Base-by-base conservation (phyloP, 2,797 vertebrate species). In the Mormyrops attenuatus region DNA sequence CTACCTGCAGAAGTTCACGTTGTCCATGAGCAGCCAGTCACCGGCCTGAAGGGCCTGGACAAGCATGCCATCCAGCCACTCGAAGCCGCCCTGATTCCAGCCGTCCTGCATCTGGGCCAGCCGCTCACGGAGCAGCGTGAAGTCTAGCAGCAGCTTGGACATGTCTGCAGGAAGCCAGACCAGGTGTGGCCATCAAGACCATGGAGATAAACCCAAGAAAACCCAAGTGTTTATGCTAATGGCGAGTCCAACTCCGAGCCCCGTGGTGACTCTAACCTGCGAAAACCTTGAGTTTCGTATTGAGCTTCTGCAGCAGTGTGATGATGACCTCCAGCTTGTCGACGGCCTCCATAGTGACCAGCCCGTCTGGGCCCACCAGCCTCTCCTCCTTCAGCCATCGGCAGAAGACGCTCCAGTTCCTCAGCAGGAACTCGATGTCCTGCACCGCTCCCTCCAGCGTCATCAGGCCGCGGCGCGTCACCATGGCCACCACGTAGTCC, bases 1-100 rank as follows among this genome's bases (percentile, higher is more conserved):
- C 94, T 94, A 99, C 99, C 97, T 98, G 97, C 99, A 99, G 93
- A 99, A 99, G 95, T 99, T 99, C 91, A 98, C 98, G 0, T 99
- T 99, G 95, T 99, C 99, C 98, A 99, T 98, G 88, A 99, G 95
- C 89, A 99, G 95, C 99, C 98, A 99, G 91, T 99, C 97, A 13
- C 99, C 99, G 22, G 97, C 96, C 63, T 97, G 97, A 89, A 99
- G 94, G 34, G 98, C 97, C 93, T 97, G 97, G 88, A 99, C 97
- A 93, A 99, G 77, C 95, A 98, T 97, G 38, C 99, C 98, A 60
- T 99, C 98, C 89, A 98, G 94, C 99, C 98, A 99, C 93, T 99
- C 98, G 0, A 99, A 99, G 0, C 97, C 97, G 17, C 99, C 99
- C 30, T 96, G 97, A 47, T 92, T 98, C 91, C 92, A 94, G 85